A percentile compares a stretch with the other conserved stretches of the same genome.
Conservation (phyloP, 2,888 invertebrate genomes). For the Orchesellides sinensis region DNA sequence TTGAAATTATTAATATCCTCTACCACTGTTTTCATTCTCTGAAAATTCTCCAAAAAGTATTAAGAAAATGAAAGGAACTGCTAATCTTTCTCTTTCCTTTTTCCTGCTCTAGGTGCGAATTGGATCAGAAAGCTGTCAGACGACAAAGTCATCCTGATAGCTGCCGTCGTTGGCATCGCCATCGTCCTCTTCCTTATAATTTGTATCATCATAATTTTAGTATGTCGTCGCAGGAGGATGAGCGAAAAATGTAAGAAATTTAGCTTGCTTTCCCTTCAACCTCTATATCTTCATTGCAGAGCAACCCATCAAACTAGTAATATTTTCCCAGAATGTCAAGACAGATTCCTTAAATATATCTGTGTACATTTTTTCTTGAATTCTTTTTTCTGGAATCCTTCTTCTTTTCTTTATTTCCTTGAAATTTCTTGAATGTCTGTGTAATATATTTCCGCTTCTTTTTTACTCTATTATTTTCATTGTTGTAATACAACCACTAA, state of each 20-base stretch:
- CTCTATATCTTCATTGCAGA: too few species aligned
- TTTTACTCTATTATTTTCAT: too few species aligned
- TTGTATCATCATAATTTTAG: constrained; percentile 90
- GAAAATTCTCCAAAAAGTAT: neutral
- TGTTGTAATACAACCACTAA: too few species aligned
- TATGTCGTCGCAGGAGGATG: constrained; percentile 89
- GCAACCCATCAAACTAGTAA: neutral
- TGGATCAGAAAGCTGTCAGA: constrained; percentile 86
- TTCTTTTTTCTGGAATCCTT: neutral
- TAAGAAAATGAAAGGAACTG: neutral
- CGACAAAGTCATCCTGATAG: constrained; percentile 87
- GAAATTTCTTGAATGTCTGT: neutral
- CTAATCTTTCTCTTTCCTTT: constrained; percentile 4
- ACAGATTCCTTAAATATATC: neutral
- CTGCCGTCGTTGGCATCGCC: constrained; percentile 83
- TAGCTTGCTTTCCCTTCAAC: constrained; percentile 1
- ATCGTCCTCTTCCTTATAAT: constrained; percentile 86
- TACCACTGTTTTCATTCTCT: neutral
- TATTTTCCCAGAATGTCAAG: neutral
- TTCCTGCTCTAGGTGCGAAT: constrained; percentile 82
- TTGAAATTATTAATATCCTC: neutral
- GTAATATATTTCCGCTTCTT: neutral
- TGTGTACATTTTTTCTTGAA: neutral
- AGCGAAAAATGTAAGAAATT: constrained; percentile 88
- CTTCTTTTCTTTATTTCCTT: neutral